Evolutionary conservation across 2,888 invertebrate species (phyloP), one percentile per base, ranked within the genome.

Genomic region (Phyto melanocephala): DNA sequence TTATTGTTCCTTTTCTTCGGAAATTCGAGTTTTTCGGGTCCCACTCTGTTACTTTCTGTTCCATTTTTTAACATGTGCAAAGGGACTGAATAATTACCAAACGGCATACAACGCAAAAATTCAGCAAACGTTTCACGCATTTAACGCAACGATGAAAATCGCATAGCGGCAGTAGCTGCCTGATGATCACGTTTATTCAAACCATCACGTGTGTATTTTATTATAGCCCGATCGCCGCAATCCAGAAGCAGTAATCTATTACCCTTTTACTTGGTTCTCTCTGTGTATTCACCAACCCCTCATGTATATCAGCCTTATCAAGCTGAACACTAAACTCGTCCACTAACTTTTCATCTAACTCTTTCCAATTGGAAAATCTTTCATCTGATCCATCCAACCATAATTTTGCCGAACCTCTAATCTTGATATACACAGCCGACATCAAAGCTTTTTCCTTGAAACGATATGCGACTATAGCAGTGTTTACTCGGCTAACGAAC

Each of bases 131-230:
- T 62, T 54, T 76, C 81, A 1, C 60, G 60, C 47, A 56, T 42
- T 45, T 65, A 40, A 1, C 52, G 50, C 11, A 63, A 60, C 5
- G 78, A 40, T 1, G 28, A 22, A 77, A 70, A 77, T 33, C 50
- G 54, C 5, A 47, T 63, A 0, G 58, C 63, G 6, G 65, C 54
- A 5, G 63, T 65, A 6, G 63, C 78, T 1, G 35, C 22, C 37
- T 71, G 71, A 22, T 71, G 56, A 1, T 78, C 71, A 6, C 45
- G 63, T 37, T 71, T 7, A 50, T 47, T 58, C n/a, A 56, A 35
- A 15, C 65, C 71, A 10, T 56, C 71, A 13, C 71, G 62, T 8
- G 70, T 56, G 22, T 78, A 78, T 22, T 71, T 78, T 6, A 78
- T 47, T 10, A 78, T 71, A 8, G 71, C 47, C 11, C n/a, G n/a